Percentiles rank a stretch among this genome's conserved stretches.
These are phyloP conservation scores for Lipotes vexillifer DNA, from an alignment of 2,113 vertebrate species.

Conservation along the genomic window DNA sequence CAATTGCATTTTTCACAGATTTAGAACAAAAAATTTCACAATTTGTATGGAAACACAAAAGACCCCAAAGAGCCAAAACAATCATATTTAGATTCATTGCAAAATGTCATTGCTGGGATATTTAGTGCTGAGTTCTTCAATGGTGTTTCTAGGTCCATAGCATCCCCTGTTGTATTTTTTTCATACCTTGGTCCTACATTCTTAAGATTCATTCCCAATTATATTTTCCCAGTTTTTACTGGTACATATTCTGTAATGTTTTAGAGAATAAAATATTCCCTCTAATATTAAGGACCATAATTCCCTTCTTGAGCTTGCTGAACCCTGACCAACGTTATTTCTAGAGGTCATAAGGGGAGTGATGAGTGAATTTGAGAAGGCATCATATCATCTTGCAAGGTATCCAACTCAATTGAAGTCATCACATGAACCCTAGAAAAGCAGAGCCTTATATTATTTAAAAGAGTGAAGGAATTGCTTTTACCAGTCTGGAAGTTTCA, in stretches of 20 bases:
- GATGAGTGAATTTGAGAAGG: background rate
- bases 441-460: background rate
- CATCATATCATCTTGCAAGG: background rate
- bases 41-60: no score
- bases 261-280: background rate
- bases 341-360: background rate
- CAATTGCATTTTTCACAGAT: no score
- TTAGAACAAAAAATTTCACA: no score
- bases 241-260: background rate
- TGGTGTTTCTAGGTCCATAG: background rate
- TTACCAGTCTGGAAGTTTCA: background rate
- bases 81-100: background rate
- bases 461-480: background rate
- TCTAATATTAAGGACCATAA: background rate
- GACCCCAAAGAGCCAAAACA: no score
- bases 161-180: background rate
- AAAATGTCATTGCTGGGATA: background rate
- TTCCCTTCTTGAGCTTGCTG: background rate
- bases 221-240: background rate
- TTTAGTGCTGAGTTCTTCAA: background rate
- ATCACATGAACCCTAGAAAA: background rate
- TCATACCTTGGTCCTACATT: background rate
- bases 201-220: background rate
- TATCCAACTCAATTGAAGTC: background rate
- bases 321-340: background rate